These are phyloP conservation scores for Phymatocera aterrima DNA, from an alignment of 2,888 invertebrate species.

Conservation along the genomic window DNA sequence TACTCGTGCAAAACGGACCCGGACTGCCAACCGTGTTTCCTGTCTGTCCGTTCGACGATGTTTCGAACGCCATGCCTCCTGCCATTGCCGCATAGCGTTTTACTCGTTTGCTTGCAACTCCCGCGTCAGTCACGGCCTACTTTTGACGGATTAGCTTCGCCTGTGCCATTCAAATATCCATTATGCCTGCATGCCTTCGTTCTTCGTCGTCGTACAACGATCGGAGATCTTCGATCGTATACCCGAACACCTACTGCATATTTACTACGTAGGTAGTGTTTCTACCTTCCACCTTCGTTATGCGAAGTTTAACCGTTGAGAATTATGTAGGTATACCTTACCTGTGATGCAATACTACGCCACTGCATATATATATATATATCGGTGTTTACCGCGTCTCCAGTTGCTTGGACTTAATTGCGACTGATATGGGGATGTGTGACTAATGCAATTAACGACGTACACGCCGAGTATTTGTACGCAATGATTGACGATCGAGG, in stretches of 20 bases:
- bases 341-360: not conserved
- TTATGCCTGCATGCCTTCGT: not conserved
- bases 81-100: not conserved
- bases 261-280: no score
- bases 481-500: not conserved
- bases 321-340: no score
- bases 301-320: not conserved
- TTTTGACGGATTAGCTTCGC: slow-evolving; percentile 27
- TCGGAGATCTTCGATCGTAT: slow-evolving; percentile 22
- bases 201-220: slow-evolving; percentile 12
- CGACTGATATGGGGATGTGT: no score
- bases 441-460: slow-evolving; percentile 12
- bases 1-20: slow-evolving; percentile 40
- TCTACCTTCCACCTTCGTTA: no score
- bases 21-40: slow-evolving; percentile 36
- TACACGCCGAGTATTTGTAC: not conserved
- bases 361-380: not conserved
- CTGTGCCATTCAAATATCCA: slow-evolving; percentile 4
- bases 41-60: no score
- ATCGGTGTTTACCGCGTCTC: not conserved
- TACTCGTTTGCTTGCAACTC: not conserved
- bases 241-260: not conserved
- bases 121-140: slow-evolving; percentile 2
- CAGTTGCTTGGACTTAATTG: not conserved
- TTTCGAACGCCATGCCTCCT: no score